Conservation (phyloP, 2,113 vertebrate genomes). For the Thamnophis sirtalis region DNA sequence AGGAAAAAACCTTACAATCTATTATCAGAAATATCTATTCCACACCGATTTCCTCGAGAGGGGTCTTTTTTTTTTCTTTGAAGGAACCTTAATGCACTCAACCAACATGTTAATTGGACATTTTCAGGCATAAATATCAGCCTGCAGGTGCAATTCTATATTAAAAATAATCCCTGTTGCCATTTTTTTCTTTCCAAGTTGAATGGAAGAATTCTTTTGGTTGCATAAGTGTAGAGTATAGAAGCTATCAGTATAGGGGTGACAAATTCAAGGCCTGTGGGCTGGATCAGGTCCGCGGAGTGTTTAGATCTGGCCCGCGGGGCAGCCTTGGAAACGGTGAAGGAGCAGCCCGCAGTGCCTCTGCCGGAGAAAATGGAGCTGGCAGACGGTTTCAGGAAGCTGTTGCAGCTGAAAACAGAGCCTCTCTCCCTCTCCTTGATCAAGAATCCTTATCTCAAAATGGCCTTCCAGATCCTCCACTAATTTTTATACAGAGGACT, state of each 20-base stretch:
- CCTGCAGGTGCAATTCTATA: neutral
- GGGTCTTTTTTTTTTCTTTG: neutral
- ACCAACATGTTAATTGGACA: neutral
- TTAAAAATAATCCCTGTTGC: neutral
- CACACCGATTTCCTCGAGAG: neutral
- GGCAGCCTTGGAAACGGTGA: too few species aligned
- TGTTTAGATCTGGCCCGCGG: too few species aligned
- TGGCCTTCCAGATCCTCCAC: neutral
- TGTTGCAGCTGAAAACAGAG: too few species aligned
- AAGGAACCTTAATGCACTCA: neutral
- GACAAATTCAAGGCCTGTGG: too few species aligned
- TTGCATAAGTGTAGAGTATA: too few species aligned
- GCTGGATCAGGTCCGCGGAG: too few species aligned
- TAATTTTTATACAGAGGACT: neutral
- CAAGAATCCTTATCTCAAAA: neutral
- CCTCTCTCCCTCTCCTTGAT: neutral
- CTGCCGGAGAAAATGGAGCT: too few species aligned
- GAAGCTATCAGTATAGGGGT: neutral
- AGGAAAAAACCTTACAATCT: neutral
- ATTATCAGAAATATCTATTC: neutral
- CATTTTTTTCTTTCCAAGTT: neutral
- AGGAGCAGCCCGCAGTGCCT: too few species aligned
- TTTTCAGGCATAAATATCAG: neutral
- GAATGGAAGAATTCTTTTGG: neutral
- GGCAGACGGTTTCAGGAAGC: too few species aligned